phyloP scores from a whole-genome alignment of 2,113 vertebrate genomes.

The Anolis sagrei region DNA sequence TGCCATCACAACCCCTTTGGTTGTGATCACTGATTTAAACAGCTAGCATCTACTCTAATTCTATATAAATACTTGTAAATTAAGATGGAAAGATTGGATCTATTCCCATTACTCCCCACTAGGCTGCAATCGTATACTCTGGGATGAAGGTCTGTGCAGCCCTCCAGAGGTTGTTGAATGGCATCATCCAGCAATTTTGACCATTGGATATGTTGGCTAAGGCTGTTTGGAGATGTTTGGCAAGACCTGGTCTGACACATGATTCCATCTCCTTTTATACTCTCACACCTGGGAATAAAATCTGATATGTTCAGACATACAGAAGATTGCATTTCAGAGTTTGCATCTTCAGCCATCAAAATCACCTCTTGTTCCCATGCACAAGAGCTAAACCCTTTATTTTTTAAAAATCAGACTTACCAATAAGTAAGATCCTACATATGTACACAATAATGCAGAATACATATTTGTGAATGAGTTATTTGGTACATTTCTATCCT shows the following conservation, averaged over 20 bases:
- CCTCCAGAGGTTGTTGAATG: no score
- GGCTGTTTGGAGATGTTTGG: no score
- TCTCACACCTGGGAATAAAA: background rate
- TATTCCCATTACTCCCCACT: background rate
- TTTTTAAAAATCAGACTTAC: background rate
- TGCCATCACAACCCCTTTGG: no score
- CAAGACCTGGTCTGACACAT: no score
- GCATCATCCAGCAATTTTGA: no score
- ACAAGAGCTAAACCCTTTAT: background rate
- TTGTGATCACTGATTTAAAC: background rate
- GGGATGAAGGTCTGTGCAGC: no score
- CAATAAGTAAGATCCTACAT: background rate
- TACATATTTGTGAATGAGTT: background rate
- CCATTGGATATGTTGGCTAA: no score
- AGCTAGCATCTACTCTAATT: background rate
- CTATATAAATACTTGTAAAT: background rate
- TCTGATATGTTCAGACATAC: background rate
- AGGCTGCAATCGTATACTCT: background rate
- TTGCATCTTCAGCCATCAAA: background rate
- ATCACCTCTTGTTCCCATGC: background rate
- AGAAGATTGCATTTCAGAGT: background rate
- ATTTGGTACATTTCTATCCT: background rate
- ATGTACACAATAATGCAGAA: background rate
- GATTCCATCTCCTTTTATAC: no score
- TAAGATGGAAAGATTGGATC: background rate